Base-by-base conservation (phyloP, 2,797 vertebrate species). In the Delichon dasypus region DNA sequence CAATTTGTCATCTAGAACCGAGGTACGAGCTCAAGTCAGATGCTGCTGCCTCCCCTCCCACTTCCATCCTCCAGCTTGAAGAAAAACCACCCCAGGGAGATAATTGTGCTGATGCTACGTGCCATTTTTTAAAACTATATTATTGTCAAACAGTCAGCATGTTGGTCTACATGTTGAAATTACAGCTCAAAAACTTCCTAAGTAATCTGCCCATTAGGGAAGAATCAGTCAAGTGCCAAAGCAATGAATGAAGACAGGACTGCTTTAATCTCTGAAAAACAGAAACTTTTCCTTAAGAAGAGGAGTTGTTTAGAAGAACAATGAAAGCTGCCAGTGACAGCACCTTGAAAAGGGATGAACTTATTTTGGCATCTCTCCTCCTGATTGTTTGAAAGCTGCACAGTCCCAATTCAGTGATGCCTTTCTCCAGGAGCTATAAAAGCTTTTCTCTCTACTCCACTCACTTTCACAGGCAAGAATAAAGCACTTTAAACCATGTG, bases 241-340 rank as follows among this genome's bases (percentile, higher is more conserved):
- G 80, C 79, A 89, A 92, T 85, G 90, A 96, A 79, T 86, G 85
- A 96, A 95, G 93, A 79, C 83, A 94, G 93, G 78, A 92, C 47
- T 61, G 75, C 94, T 96, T 96, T 96, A 93, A 96, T 95, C 91
- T 96, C 94, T 45, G 72, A 55, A 81, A 96, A 78, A 3, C 91
- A 95, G 94, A 93, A 93, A 96, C 90, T 94, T 91, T 94, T 88
- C 73, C 91, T 84, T 95, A 66, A 96, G 95, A 94, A 95, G 76
- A 93, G 71, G 62, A 78, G 86, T 80, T 95, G 88, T 94, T 96
- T 73, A 93, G 90, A 94, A 88, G 93, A 95, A 93, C 93, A 96
- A 94, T 87, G 95, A 97, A 94, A 91, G 93, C 90, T 94, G 85
- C 50, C 65, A 94, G 54, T 94, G 96, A 96, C 77, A 90, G 95